phyloP scores from a whole-genome alignment of 2,797 vertebrate genomes.

The Ficedula albicollis region DNA sequence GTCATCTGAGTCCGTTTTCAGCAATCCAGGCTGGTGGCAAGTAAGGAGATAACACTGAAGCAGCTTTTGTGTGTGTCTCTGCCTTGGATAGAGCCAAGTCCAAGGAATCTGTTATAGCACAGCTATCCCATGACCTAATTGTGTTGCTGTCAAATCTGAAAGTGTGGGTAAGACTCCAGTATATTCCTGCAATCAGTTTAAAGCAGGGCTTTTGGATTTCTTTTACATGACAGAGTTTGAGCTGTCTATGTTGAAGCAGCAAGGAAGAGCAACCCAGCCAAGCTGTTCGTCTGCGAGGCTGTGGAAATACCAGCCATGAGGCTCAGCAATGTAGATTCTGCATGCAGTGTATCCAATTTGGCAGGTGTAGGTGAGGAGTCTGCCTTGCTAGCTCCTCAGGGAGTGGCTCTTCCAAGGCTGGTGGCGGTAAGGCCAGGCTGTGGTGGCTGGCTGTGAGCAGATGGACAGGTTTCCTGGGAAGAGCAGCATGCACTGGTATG shows the following conservation, averaged over 20 bases:
- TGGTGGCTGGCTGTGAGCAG: neutral
- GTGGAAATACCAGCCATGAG: neutral
- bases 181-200: neutral
- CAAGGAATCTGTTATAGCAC: conserved; percentile 10
- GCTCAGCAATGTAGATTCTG: neutral
- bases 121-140: conserved; percentile 7
- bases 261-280: neutral
- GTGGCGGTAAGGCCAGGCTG: neutral
- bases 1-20: neutral
- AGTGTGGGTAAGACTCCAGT: neutral
- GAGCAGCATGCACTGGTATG: neutral
- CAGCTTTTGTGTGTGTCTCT: neutral
- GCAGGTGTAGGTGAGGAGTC: neutral
- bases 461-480: neutral
- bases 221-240: neutral
- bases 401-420: neutral
- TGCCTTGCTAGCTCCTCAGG: neutral
- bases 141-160: neutral
- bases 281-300: neutral
- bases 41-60: neutral
- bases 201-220: neutral
- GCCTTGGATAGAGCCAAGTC: neutral
- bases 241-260: neutral
- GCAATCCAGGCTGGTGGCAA: neutral
- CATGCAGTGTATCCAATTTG: neutral